Conservation (phyloP, 2,888 invertebrate species). For the Eupithecia inturbata region DNA sequence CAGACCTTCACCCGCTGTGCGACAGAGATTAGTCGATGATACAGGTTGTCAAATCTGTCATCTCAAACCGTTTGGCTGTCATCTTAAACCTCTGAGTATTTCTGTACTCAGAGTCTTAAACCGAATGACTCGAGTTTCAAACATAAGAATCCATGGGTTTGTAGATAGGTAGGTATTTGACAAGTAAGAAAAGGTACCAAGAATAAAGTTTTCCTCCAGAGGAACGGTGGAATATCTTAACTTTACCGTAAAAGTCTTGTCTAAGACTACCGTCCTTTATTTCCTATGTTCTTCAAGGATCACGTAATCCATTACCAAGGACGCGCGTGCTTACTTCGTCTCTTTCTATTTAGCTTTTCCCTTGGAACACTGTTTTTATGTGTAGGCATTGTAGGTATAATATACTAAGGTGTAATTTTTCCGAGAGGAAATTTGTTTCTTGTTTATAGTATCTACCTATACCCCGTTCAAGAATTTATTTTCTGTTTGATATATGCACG, state of each 20-base stretch:
- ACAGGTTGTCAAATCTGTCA: too few relatives aligned
- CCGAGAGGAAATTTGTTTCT: not conserved
- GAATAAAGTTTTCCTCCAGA: not conserved
- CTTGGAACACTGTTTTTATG: slow-evolving; percentile 14
- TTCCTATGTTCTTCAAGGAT: slow-evolving; percentile 40
- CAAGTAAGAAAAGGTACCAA: not conserved
- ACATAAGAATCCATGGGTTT: not conserved
- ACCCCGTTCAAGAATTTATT: too few relatives aligned
- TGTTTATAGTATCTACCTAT: not conserved
- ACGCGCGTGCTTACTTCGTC: slow-evolving; percentile 62
- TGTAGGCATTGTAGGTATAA: not conserved
- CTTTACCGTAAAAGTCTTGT: slow-evolving; percentile 10
- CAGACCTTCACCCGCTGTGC: too few relatives aligned
- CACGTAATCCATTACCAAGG: slow-evolving; percentile 78
- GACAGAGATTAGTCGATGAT: too few relatives aligned
- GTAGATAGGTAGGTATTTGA: not conserved
- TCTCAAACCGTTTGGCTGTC: too few relatives aligned
- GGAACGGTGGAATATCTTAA: slow-evolving; percentile 6
- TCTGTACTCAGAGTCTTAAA: too few relatives aligned
- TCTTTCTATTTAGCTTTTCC: slow-evolving; percentile 58
- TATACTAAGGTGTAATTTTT: not conserved
- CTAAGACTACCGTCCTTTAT: slow-evolving; percentile 22
- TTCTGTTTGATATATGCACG: too few relatives aligned
- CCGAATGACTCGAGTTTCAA: not conserved
- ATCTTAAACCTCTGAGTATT: too few relatives aligned